A percentile compares a stretch with the other conserved stretches of the same genome.
These are phyloP conservation scores for Petrocephalus zakoni DNA, from an alignment of 2,113 vertebrate species.

Conservation along the genomic window DNA sequence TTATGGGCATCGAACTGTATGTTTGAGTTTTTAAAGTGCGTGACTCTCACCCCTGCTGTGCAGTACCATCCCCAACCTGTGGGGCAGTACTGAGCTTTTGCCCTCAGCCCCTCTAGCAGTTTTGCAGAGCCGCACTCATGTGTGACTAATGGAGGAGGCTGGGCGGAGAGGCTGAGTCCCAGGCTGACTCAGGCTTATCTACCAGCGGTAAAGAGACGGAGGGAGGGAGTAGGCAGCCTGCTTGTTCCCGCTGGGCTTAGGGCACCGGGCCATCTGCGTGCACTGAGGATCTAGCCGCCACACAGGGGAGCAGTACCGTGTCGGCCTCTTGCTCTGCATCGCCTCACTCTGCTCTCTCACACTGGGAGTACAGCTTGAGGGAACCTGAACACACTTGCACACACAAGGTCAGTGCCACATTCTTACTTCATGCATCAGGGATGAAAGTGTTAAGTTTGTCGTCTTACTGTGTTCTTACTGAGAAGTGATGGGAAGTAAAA, in stretches of 20 bases:
- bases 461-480: not conserved
- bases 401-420: constrained; percentile 63
- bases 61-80: not conserved
- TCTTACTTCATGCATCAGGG: constrained; percentile 29
- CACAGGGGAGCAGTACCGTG: constrained; percentile 19
- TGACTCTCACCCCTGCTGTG: not conserved
- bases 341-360: too few relatives aligned
- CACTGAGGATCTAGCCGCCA: constrained; percentile 34
- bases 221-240: constrained; percentile 28
- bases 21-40: not conserved
- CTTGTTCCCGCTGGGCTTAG: constrained; percentile 36
- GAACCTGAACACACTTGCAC: constrained; percentile 18
- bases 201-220: constrained; percentile 44
- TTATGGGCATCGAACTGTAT: constrained; percentile 30
- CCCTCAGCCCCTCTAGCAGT: constrained; percentile 53
- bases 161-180: constrained; percentile 46
- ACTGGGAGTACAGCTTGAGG: not conserved
- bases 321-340: not conserved
- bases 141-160: constrained; percentile 64
- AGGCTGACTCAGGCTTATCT: constrained; percentile 37
- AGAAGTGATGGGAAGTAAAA: not conserved
- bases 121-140: constrained; percentile 60
- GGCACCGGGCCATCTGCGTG: constrained; percentile 49
- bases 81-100: not conserved
- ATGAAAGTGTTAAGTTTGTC: not conserved